Evolutionary conservation across 2,888 invertebrate species (phyloP), one percentile per base, ranked within the genome.

Genomic region (Dugesia japonica): DNA sequence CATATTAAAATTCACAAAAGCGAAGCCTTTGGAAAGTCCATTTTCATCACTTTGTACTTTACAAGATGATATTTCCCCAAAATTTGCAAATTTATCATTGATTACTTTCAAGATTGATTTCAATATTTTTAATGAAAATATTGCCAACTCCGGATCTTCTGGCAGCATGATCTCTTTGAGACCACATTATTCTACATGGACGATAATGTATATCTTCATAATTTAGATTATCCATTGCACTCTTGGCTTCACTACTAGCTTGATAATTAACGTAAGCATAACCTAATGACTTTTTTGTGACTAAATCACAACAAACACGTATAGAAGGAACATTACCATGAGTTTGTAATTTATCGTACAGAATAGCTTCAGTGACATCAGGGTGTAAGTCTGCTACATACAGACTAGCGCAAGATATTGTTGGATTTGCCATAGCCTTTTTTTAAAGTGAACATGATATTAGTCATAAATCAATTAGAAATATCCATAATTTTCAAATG

Each of bases 211-310:
- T 89, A 84, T 91, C 89, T 87, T 99, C 98, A 87, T 97, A 99
- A 86, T 98, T 98, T 97, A 98, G 97, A 56, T 95, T 94, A 86
- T 99, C 98, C 83, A 98, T 87, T 79, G 98, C 98, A 85, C 95
- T 90, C 87, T 98, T 98, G 85, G 98, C 97, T 88, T 99, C 98
- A 81, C 92, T 92, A 82, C 95, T 94, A 86, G 97, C 94, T 86
- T 98, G 97, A 86, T 98, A 98, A 87, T 98, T 99, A 81, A 99
- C 97, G 86, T 98, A 98, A 82, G 98, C 98, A 88, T 98, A 99
- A 81, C 98, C 98, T 81, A 98, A 88, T 79, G 98, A 98, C 83
- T 94, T 89, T 83, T 97, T 89, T 81, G 95, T 95, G 81, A 94
- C 90, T 88, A 95, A 90, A 87, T 98, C 98, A 82, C 98, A 90